Conservation (phyloP, 2,797 vertebrate genomes). For the Myripristis murdjan region DNA sequence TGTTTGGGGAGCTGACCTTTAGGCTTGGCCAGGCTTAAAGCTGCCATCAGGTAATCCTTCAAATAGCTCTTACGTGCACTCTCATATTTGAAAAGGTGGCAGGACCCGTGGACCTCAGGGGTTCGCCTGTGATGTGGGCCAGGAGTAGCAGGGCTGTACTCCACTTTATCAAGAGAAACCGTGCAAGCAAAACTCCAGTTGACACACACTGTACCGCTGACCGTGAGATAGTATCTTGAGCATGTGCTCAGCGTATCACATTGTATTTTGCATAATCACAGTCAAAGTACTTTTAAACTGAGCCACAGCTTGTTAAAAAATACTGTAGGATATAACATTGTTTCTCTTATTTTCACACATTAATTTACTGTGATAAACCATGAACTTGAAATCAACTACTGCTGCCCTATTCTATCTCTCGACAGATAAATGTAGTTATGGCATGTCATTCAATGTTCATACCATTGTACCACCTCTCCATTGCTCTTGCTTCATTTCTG, state of each 20-base stretch:
- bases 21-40: constrained; percentile 65
- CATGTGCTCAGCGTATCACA: neutral
- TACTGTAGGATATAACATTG: too few species aligned
- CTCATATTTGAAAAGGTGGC: constrained; percentile 82
- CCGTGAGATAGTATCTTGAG: constrained; percentile 27
- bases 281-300: neutral
- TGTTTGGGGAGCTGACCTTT: constrained; percentile 83
- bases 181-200: constrained; percentile 41
- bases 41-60: constrained; percentile 78
- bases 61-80: constrained; percentile 77
- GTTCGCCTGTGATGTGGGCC: constrained; percentile 83
- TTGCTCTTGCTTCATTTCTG: constrained; percentile 81
- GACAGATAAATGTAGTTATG: constrained; percentile 72
- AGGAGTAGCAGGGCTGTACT: constrained; percentile 17
- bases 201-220: neutral
- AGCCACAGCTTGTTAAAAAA: neutral
- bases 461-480: constrained; percentile 78
- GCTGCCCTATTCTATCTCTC: constrained; percentile 38
- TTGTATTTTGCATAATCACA: constrained; percentile 24
- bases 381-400: constrained; percentile 47
- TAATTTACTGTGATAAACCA: neutral
- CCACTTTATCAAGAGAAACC: constrained; percentile 38
- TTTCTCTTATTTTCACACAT: constrained; percentile 9
- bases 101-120: constrained; percentile 54
- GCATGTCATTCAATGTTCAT: constrained; percentile 79